Conservation (phyloP, 2,797 vertebrate species). For the Eremophila alpestris region DNA sequence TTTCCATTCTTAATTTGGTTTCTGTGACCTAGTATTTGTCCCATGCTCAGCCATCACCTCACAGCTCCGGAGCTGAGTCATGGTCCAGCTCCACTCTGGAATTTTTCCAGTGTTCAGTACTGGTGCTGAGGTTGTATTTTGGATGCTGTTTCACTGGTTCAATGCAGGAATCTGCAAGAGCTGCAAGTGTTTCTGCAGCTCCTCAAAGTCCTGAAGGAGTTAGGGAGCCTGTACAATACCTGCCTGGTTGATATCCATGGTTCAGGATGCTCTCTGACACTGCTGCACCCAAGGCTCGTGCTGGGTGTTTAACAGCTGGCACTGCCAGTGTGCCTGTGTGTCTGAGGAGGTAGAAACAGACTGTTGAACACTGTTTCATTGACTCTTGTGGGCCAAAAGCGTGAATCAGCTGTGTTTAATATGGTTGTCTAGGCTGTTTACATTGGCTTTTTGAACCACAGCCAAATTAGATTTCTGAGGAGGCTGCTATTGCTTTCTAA, state of each 20-base stretch:
- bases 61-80: neutral
- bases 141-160: neutral
- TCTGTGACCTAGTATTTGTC: slow-evolving; percentile 43
- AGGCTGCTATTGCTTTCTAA: slow-evolving; percentile 6
- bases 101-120: neutral
- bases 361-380: slow-evolving; percentile 32
- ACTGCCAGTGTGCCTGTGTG: neutral
- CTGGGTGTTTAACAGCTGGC: slow-evolving; percentile 13
- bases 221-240: neutral
- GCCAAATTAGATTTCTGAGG: neutral
- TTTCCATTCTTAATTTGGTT: slow-evolving; percentile 46
- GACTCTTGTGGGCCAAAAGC: neutral
- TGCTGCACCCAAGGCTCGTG: neutral
- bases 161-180: neutral
- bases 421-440: neutral
- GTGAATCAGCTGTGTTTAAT: neutral
- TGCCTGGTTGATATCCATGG: neutral
- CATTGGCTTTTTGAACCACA: neutral
- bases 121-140: neutral
- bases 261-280: neutral
- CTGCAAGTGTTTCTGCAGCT: neutral
- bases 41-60: neutral
- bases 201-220: neutral
- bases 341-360: neutral
- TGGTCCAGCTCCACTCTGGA: neutral